Evolutionary conservation across 2,113 vertebrate genomes (phyloP), one percentile per base, ranked within the genome.

Genomic region (Galemys pyrenaicus): DNA sequence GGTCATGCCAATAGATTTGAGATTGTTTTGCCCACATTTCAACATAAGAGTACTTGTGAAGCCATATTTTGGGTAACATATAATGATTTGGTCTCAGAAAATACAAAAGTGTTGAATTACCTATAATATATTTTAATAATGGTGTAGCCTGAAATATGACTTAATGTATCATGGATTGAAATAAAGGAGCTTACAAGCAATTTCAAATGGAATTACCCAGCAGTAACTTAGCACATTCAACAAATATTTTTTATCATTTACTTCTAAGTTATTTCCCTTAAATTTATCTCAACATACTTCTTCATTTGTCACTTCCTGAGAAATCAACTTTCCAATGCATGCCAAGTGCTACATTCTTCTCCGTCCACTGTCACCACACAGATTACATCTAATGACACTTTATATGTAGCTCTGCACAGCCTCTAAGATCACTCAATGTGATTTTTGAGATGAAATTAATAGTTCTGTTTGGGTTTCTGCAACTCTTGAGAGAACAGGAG

Each of bases 401-500:
- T 64, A 81, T 58, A 28, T 91, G 35, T 67, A 39, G 46, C 28
- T 83, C 37, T 46, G 6, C 20, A 58, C 19, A 58, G 37, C 54
- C n/a, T 73, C 20, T 39, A 28, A 83, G 17, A 73, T 64, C 54
- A 51, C 15, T 65, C 46, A 74, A 5, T 37, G 30, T 39, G 19
- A 84, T 37, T 75, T 75, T 71, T 60, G 30, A 84, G 65, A 77
- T 35, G 6, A 89, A 86, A 86, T 90, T 46, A 86, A 87, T 89
- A 89, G 37, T 81, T 92, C 54, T 64, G 19, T 56, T 73, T 80
- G 56, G 65, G 1, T 89, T 86, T 77, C 24, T 56, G 46, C 54
- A 92, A 87, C 44, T 81, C 85, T 71, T 92, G 24, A 64, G 62
- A 89, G 41, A 75, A 35, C 68, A 86, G 30, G 41, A 70, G 92